phyloP scores from a whole-genome alignment of 2,888 invertebrate species.

The Pollenia angustigena region DNA sequence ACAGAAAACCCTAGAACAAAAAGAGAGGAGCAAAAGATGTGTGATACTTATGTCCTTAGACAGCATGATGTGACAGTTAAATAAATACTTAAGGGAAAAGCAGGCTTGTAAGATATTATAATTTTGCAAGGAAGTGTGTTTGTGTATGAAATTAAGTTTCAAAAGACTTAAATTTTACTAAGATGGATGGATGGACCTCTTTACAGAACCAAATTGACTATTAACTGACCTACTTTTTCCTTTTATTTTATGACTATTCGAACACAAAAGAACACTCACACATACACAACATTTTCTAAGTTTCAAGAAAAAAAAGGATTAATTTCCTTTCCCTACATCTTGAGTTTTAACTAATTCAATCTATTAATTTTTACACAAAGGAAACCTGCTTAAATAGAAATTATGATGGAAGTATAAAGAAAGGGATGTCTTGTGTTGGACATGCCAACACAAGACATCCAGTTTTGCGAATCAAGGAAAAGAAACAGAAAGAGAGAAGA shows the following conservation, averaged over 20 bases:
- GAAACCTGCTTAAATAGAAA: slow-evolving; percentile 53
- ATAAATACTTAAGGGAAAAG: slow-evolving; percentile 29
- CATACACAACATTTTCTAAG: background rate
- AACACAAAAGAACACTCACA: background rate
- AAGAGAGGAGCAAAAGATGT: slow-evolving; percentile 4
- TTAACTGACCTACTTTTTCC: slow-evolving; percentile 57
- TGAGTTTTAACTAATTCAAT: slow-evolving; percentile 7
- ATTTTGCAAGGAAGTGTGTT: background rate
- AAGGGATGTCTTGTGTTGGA: slow-evolving; percentile 18
- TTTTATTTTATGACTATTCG: slow-evolving; percentile 56
- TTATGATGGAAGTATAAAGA: slow-evolving; percentile 34
- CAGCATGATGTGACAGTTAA: slow-evolving; percentile 39
- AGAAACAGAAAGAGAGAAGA: background rate
- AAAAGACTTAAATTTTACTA: slow-evolving; percentile 47
- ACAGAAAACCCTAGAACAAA: background rate
- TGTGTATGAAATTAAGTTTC: slow-evolving; percentile 34
- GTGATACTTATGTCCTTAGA: slow-evolving; percentile 42
- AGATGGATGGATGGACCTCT: slow-evolving; percentile 26
- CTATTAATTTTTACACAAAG: slow-evolving; percentile 12
- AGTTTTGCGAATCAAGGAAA: slow-evolving; percentile 13
- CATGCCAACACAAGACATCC: slow-evolving; percentile 13
- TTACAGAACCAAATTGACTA: slow-evolving; percentile 44
- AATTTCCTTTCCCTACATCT: background rate
- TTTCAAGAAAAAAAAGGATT: slow-evolving; percentile 4
- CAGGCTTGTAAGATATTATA: background rate